Conservation (phyloP, 1,140 invertebrate species). For the Wasmannia auropunctata region DNA sequence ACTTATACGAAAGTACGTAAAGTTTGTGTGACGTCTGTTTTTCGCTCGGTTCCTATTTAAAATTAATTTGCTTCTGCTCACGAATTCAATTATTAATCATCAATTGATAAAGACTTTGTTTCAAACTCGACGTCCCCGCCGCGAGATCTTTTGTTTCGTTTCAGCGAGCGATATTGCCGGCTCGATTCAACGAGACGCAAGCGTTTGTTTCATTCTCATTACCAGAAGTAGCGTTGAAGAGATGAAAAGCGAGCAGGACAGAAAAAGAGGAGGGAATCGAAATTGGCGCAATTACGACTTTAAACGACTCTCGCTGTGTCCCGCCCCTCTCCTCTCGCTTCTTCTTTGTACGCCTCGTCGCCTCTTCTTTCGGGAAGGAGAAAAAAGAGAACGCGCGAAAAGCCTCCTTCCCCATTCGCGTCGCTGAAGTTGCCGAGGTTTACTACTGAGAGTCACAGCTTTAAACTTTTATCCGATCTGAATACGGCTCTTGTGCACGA, state of each 20-base stretch:
- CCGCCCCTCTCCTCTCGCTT: background rate
- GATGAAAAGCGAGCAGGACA: constrained; percentile 37
- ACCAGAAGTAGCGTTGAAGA: constrained; percentile 58
- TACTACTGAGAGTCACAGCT: constrained; percentile 47
- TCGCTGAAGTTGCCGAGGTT: constrained; percentile 57
- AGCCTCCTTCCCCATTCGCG: constrained; percentile 14
- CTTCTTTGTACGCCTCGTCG: background rate
- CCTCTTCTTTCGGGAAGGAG: constrained; percentile 23
- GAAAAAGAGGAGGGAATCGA: constrained; percentile 40
- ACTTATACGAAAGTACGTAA: background rate
- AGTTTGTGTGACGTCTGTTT: background rate
- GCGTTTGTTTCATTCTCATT: constrained; percentile 61
- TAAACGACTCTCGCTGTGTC: constrained; percentile 58
- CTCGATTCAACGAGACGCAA: constrained; percentile 7
- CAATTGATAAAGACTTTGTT: constrained; percentile 40
- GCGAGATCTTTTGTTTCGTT: constrained; percentile 18
- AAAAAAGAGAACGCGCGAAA: constrained; percentile 37
- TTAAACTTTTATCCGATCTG: constrained; percentile 61
- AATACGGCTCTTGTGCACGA: constrained; percentile 11
- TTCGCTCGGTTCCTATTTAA: background rate
- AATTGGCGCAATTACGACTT: constrained; percentile 61
- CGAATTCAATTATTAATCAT: constrained; percentile 45
- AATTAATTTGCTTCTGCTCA: constrained; percentile 32
- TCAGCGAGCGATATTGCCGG: constrained; percentile 26
- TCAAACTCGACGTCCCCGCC: background rate